Evolutionary conservation across 1,140 invertebrate genomes (phyloP).

Genomic region (Drosophila jambulina): DNA sequence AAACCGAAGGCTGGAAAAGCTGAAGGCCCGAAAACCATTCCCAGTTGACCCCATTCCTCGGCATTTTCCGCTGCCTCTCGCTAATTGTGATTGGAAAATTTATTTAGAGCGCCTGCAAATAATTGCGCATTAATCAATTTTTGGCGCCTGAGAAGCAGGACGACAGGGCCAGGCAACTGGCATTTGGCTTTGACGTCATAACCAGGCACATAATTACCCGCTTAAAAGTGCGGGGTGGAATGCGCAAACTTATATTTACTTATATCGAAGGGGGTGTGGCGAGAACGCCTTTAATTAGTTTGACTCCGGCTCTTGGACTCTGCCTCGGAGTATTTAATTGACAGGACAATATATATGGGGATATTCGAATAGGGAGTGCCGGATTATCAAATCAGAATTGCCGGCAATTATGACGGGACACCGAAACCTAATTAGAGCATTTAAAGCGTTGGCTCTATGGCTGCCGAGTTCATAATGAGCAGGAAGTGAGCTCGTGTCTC

Average conservation of each 20-base stretch:
- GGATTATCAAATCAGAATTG: constrained; percentile 36
- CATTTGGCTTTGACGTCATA: constrained; percentile 43
- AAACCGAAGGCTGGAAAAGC: neutral
- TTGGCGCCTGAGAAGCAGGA: constrained; percentile 19
- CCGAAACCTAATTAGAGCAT: constrained; percentile 60
- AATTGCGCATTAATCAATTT: constrained; percentile 77
- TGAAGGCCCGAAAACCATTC: constrained; percentile 36
- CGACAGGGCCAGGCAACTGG: constrained; percentile 27
- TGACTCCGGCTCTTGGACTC: neutral
- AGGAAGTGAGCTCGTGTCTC: constrained; percentile 9
- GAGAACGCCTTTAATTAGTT: constrained; percentile 30
- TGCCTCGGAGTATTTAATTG: neutral
- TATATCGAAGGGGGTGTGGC: neutral
- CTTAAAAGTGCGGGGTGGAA: neutral
- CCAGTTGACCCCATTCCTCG: constrained; percentile 1
- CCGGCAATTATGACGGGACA: constrained; percentile 19
- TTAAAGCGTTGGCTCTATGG: constrained; percentile 68
- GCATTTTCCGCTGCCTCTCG: neutral
- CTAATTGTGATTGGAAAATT: constrained; percentile 69
- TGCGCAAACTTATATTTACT: neutral
- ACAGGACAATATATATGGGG: neutral
- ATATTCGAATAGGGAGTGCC: no score
- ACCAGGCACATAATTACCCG: constrained; percentile 34
- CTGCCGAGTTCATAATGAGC: constrained; percentile 27
- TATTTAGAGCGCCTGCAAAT: constrained; percentile 71